A percentile compares a stretch with the other conserved stretches of the same genome.
Evolutionary conservation across 2,888 invertebrate genomes (phyloP).

Genomic region (Actias luna): DNA sequence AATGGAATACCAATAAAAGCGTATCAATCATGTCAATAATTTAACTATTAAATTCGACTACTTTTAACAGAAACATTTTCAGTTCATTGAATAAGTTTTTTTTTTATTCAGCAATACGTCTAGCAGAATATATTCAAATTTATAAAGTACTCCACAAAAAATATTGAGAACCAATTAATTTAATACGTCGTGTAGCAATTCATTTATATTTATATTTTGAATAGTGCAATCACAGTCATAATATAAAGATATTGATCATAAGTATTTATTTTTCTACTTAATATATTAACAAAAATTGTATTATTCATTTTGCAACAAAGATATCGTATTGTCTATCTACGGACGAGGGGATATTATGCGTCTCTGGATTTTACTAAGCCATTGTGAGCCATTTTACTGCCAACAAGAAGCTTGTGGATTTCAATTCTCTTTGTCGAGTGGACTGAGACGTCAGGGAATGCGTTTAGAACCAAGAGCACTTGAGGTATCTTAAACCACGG

Average conservation of each 20-base stretch:
- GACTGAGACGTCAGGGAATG: slow-evolving; percentile 52
- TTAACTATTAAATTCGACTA: background rate
- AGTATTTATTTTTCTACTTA: background rate
- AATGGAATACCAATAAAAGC: background rate
- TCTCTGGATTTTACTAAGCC: slow-evolving; percentile 48
- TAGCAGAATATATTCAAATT: background rate
- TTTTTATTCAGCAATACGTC: background rate
- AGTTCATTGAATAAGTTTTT: too few species aligned
- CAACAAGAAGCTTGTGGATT: slow-evolving; percentile 60
- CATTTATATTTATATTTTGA: too few species aligned
- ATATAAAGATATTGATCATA: too few species aligned
- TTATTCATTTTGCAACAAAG: slow-evolving; percentile 10
- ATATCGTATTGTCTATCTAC: slow-evolving; percentile 16
- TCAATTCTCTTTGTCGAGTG: slow-evolving; percentile 62
- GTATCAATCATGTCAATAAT: too few species aligned
- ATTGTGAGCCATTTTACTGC: slow-evolving; percentile 48
- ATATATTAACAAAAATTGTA: slow-evolving; percentile 17
- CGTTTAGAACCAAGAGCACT: slow-evolving; percentile 58
- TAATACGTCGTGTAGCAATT: background rate
- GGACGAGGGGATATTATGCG: slow-evolving; percentile 21
- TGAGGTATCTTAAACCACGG: slow-evolving; percentile 48
- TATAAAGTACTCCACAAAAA: background rate
- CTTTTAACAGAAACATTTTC: background rate
- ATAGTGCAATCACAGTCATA: too few species aligned
- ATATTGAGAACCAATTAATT: background rate